Evolutionary conservation across 2,797 vertebrate species (phyloP).

Genomic region (Gymnothorax reevesii): DNA sequence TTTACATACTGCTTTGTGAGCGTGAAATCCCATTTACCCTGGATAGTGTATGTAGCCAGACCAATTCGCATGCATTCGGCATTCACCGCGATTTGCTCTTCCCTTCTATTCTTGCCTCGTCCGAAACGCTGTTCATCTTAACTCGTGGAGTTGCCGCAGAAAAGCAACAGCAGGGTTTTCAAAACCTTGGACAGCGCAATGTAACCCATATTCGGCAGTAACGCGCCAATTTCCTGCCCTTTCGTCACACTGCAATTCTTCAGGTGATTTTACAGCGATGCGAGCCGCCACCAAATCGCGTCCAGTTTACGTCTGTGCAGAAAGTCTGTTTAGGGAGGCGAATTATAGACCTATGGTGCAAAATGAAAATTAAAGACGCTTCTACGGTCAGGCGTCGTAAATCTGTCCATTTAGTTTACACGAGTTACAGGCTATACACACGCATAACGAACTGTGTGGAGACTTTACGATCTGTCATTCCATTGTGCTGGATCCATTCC

Average conservation of each 20-base stretch:
- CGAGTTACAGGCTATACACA: slow-evolving; percentile 19
- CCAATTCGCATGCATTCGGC: slow-evolving; percentile 36
- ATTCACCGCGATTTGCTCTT: slow-evolving; percentile 37
- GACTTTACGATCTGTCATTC: slow-evolving; percentile 11
- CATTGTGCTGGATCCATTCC: background rate
- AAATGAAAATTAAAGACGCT: slow-evolving; percentile 57
- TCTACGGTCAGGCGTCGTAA: slow-evolving; percentile 31
- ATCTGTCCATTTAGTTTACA: slow-evolving; percentile 28
- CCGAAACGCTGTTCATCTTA: slow-evolving; percentile 43
- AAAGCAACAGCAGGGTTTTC: slow-evolving; percentile 43
- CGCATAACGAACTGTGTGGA: slow-evolving; percentile 2
- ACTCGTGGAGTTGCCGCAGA: slow-evolving; percentile 52
- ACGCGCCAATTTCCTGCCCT: slow-evolving; percentile 10
- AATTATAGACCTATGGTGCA: slow-evolving; percentile 55
- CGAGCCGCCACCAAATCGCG: background rate
- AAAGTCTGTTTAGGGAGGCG: slow-evolving; percentile 33
- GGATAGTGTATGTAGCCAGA: slow-evolving; percentile 50
- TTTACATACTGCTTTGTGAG: slow-evolving; percentile 71
- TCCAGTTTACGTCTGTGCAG: slow-evolving; percentile 25
- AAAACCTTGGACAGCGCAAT: slow-evolving; percentile 40
- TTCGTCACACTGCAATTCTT: background rate
- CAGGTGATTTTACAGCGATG: background rate
- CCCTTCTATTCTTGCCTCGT: slow-evolving; percentile 37
- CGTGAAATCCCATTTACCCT: slow-evolving; percentile 66
- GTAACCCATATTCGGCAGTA: background rate